Evolutionary conservation across 2,888 invertebrate species (phyloP), one percentile per base, ranked within the genome.

Genomic region (Lissonota sp.): DNA sequence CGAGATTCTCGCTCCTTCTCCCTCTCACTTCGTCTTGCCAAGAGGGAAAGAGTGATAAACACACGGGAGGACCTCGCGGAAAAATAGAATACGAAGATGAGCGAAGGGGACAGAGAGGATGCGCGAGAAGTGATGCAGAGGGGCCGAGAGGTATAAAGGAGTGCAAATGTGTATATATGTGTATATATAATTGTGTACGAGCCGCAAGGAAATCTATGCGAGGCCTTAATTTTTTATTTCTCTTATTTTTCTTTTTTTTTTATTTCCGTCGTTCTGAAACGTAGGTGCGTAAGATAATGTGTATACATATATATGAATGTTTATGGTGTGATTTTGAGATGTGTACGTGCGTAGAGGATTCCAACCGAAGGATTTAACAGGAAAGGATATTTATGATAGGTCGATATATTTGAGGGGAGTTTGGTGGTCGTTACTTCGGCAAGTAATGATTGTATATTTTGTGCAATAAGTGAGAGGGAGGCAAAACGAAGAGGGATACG

Each of bases 401-500:
- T 42, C 74, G 58, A 60, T 67, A 67, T 53, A 42, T 67, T 75
- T 8, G 51, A 60, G 63, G 74, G 66, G 39, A 75, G 60, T 67
- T 67, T 26, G 42, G 74, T 42, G 26, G 60, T 60, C 51, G 49
- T 67, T 74, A 66, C 66, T 58, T 51, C 40, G 60, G 6, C 8
- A 49, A 58, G 40, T 74, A 58, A 66, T 55, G 49, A 58, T 58
- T 66, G 66, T 74, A 60, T 16, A 64, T 64, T 64, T 64, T 49
- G 49, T 64, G 49, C 49, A 64, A 64, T 51, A 39, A 37, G 49
- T 49, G 64, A 64, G 66, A 55, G 26, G n/a, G 62, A 44, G 62
- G 14, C 12, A 37, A 10, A 37, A 39, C 73, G 66, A 77, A 70
- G 70, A 73, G 62, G 62, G 82, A 71, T 81, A 79, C 79, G 44